Percentiles rank a stretch among this genome's conserved stretches.
Conservation (phyloP, 2,888 invertebrate genomes). For the Acronicta aceris region DNA sequence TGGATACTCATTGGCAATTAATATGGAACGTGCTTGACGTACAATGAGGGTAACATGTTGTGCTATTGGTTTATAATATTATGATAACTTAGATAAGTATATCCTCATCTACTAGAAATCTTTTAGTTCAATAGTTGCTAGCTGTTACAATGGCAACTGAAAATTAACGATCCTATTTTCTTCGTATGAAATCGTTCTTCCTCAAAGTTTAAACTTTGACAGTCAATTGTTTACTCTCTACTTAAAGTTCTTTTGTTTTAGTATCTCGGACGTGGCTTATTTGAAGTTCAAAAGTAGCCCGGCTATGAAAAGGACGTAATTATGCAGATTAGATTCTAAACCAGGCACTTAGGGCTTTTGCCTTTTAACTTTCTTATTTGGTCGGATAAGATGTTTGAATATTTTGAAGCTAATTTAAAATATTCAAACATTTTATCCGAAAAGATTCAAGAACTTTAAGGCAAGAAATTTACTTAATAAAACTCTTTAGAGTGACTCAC, state of each 20-base stretch:
- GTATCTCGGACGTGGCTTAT: constrained; percentile 27
- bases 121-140: not conserved
- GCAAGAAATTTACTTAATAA: too few relatives aligned
- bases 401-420: too few relatives aligned
- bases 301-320: constrained; percentile 38
- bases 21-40: not conserved
- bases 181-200: constrained; percentile 3
- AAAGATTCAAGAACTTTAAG: not conserved
- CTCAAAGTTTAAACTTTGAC: constrained; percentile 18
- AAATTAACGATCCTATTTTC: constrained; percentile 13
- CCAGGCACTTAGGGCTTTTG: constrained; percentile 19
- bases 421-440: constrained; percentile 4
- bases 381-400: too few relatives aligned
- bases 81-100: not conserved
- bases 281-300: constrained; percentile 17
- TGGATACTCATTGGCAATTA: not conserved
- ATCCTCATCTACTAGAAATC: too few relatives aligned
- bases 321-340: constrained; percentile 31
- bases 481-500: too few relatives aligned
- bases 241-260: constrained; percentile 27
- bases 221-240: constrained; percentile 7
- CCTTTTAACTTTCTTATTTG: constrained; percentile 15
- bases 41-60: not conserved
- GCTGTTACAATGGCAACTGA: not conserved
- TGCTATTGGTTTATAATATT: not conserved